Base-by-base conservation (phyloP, 2,113 vertebrate genomes). In the Argyrosomus japonicus region DNA sequence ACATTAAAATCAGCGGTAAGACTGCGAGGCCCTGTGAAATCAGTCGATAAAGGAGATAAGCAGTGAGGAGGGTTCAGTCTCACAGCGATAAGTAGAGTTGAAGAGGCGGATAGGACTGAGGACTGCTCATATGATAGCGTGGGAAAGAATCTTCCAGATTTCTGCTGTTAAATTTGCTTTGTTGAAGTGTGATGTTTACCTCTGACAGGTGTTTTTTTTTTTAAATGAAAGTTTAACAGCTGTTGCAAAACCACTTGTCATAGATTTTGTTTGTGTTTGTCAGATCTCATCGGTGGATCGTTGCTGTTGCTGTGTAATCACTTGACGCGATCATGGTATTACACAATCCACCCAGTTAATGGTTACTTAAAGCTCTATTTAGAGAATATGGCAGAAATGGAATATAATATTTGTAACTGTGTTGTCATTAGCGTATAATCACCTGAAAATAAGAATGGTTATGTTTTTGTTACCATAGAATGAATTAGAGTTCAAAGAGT, bases 1-100 rank as follows among this genome's bases (percentile, higher is more conserved):
- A 6, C 19, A 47, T 23, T 45, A 45, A 13, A 60, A 48, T 12
- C 40, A n/a, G 71, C 18, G 17, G 6, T 36, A 13, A 36, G 23
- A 48, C 18, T n/a, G 45, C n/a, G 19, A 56, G 3, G 17, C 6
- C 6, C 5, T 9, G 2, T 48, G 6, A 63, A 48, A 56, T 45
- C 21, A 32, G 43, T 68, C 25, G 10, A 51, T 43, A 4, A 40
- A 8, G 48, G 17, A 74, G 54, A 74, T 62, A 32, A 43, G 40
- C 21, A 1, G 53, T 1, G 61, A 75, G 60, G 50, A 85, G 78
- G 25, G 83, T 65, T 70, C 58, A 67, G 10, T 15, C 45, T 76
- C 3, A n/a, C 29, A 29, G 40, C 10, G 40, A 53, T 67, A 13
- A 14, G 23, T 25, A 17, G 10, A 80, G 32, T 18, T 77, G 23